Evolutionary conservation across 2,113 vertebrate species (phyloP), one percentile per base, ranked within the genome.

Genomic region (Muntiacus reevesi): DNA sequence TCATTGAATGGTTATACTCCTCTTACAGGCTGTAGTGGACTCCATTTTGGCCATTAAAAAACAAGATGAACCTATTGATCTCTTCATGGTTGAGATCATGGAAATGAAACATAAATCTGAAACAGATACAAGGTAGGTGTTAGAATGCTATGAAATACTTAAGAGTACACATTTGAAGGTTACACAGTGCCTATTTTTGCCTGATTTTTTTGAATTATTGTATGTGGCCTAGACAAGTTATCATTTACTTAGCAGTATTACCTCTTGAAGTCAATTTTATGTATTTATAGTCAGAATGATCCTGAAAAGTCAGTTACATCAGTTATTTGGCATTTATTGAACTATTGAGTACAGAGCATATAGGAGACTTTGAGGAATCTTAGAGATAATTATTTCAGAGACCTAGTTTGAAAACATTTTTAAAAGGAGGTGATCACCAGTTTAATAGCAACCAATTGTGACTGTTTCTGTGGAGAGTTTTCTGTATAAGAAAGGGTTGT

Each of bases 51-150:
- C 99, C 36, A 99, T 99, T 86, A 98, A 98, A 62, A 99, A 99
- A 96, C 99, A 99, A 55, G 99, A 99, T 45, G 99, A 99, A 94
- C 99, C 99, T 81, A 99, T 99, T 57, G 99, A 99, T 96, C 99
- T 99, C 67, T 99, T 99, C 98, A 99, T 99, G 99, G 99, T 99
- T 96, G 99, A 99, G 96, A 99, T 99, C 62, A 99, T 99, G 99
- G 99, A 99, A 98, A 99, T 99, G 99, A 99, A 99, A 89, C 99
- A 99, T 97, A 99, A 99, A 98, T 99, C 99, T 0, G 99, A 99
- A 97, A 99, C 99, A 1, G 99, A 99, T 97, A 99, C 99, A 87
- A 98, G 99, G 99, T 99, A 97, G 99, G 99, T 99, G 74, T 25
- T 82, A 86, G 23, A 87, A n/a, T 50, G 25, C 50, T 54, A 3